Base-by-base conservation (phyloP, 2,797 vertebrate species). In the Xyrichtys novacula region DNA sequence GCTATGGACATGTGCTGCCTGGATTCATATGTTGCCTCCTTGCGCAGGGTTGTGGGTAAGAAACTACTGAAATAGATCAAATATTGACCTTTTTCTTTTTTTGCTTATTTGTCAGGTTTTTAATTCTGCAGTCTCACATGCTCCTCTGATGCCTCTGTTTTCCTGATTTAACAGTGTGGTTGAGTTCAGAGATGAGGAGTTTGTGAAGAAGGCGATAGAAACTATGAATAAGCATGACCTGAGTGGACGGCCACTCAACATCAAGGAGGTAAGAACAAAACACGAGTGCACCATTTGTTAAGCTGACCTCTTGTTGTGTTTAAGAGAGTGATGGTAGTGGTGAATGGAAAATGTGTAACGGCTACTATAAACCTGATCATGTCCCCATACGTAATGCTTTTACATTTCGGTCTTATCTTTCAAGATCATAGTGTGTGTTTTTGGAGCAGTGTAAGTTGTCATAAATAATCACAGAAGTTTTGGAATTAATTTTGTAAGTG, bases 181-280 rank as follows among this genome's bases (percentile, higher is more conserved):
- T 83, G 98, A 99, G 92, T 99, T 99, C 89, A 99, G 96, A 95
- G 97, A 99, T 91, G 96, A 97, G 89, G 98, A 99, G 87, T 99
- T 98, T 95, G 96, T 99, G 79, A 97, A 95, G 90, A 99, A 98
- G 86, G 98, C 98, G 0, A 88, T 99, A 67, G 96, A 96, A 70
- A 93, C 96, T 48, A 99, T 99, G 98, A 98, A 96, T 88, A 98
- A 99, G 80, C 95, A 98, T 56, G 97, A 99, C 80, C 93, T 99
- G 74, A 97, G 91, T 88, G 98, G 98, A 91, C 94, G 98, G 84
- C 96, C 97, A 14, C 93, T 99, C 55, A 99, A 98, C 92, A 98
- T 99, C 85, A 99, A 98, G 91, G 97, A 98, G 95, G 98, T 99
- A 91, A 81, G 91, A 69, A 32, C 25, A 49, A 53, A 34, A 20